Evolutionary conservation across 2,797 vertebrate species (phyloP), one percentile per base, ranked within the genome.

Genomic region (Characodon lateralis): DNA sequence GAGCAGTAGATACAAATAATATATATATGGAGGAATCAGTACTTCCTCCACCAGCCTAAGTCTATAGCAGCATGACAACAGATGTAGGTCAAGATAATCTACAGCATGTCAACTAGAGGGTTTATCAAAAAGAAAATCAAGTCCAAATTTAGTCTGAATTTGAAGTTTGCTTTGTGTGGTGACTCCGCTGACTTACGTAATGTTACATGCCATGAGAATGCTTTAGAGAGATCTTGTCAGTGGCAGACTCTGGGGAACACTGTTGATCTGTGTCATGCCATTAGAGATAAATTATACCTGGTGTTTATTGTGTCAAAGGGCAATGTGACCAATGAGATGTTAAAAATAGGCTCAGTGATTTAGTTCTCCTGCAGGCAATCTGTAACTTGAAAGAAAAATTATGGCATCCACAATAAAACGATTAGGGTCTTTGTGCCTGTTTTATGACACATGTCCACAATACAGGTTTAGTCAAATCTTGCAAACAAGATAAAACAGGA

Each of bases 241-340:
- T 41, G 77, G 73, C 61, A 89, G 85, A 83, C 87, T 77, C 26
- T 48, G 39, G 58, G 39, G 66, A 65, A 58, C 63, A 80, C 70
- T 75, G 75, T 5, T 81, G 76, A 78, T 75, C 20, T 71, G 74
- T 84, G 83, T 89, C 87, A 59, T 18, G 55, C 75, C 5, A 46
- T 28, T 50, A 35, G 43, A 86, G 80, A 84, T 79, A 76, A 86
- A 86, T 10, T 5, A 63, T 28, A 66, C 82, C 81, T 86, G 68
- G 61, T 82, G 80, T 89, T 88, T 74, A 69, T n/a, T 8, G 76
- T 80, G 83, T 91, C 83, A 85, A 82, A 85, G 80, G 73, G 28
- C 82, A 87, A 63, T 39, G 39, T 82, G 81, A 81, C 75, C 50
- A 74, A 89, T 80, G 77, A 89, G 65, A 75, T 31, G 71, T 76